Conservation (phyloP, 2,113 vertebrate genomes). For the Azemiops feae region DNA sequence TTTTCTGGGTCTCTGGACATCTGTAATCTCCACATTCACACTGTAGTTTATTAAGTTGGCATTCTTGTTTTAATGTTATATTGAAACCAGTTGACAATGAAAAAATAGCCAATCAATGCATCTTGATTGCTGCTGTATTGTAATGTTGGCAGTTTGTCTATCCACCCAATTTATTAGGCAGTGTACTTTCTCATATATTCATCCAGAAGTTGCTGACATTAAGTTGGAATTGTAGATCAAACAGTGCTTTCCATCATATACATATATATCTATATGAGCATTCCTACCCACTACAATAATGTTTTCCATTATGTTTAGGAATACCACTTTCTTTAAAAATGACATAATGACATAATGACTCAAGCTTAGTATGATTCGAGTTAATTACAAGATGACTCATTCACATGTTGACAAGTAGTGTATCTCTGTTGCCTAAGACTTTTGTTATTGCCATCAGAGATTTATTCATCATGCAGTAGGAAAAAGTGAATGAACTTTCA, state of each 20-base stretch:
- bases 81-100: background rate
- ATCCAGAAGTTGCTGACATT: background rate
- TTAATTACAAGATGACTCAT: slow-evolving; percentile 26
- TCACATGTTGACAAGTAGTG: slow-evolving; percentile 22
- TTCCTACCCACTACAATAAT: background rate
- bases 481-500: background rate
- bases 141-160: background rate
- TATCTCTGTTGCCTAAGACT: slow-evolving; percentile 16
- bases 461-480: slow-evolving; percentile 4
- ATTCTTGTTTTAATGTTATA: background rate
- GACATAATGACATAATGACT: background rate
- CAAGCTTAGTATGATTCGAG: background rate
- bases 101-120: background rate
- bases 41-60: background rate
- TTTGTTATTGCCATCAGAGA: slow-evolving; percentile 25
- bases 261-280: background rate
- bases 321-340: background rate
- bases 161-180: background rate
- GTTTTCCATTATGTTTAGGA: background rate
- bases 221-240: background rate
- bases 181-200: background rate
- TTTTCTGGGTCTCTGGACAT: background rate
- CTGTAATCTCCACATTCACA: background rate
- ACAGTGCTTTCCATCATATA: background rate
- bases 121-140: background rate